These are phyloP conservation scores for Brachyhypopomus gauderio DNA, from an alignment of 2,113 vertebrate genomes.

Conservation along the genomic window DNA sequence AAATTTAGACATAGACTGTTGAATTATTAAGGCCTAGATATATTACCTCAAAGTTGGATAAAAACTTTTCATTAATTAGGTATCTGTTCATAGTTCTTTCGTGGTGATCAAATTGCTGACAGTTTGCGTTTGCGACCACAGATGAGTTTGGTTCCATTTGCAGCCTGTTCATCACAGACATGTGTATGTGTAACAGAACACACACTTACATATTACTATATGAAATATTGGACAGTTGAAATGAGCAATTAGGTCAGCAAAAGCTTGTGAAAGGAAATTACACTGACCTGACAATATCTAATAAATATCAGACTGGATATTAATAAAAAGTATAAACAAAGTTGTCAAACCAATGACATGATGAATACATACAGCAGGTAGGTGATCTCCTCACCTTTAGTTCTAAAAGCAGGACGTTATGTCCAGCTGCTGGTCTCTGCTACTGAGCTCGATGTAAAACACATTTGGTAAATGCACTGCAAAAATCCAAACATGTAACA, in stretches of 20 bases:
- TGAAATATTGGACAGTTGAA: slow-evolving; percentile 11
- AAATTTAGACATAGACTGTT: no score
- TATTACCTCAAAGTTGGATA: no score
- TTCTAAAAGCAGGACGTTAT: neutral
- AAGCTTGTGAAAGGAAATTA: slow-evolving; percentile 24
- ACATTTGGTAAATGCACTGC: no score
- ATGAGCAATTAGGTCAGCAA: neutral
- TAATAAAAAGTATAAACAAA: slow-evolving; percentile 8
- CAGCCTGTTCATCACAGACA: neutral
- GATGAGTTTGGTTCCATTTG: no score
- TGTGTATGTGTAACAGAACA: neutral
- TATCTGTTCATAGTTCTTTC: no score
- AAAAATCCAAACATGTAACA: no score
- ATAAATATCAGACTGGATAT: no score
- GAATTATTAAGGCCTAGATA: no score
- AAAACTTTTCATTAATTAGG: no score
- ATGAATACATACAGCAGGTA: neutral
- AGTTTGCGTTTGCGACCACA: no score
- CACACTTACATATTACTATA: neutral
- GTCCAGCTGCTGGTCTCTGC: neutral
- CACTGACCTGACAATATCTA: slow-evolving; percentile 2
- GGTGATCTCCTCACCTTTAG: neutral
- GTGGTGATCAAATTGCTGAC: no score
- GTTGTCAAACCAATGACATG: neutral
- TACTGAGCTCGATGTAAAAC: neutral